phyloP scores from a whole-genome alignment of 2,888 invertebrate species.

The Drosophila merina region DNA sequence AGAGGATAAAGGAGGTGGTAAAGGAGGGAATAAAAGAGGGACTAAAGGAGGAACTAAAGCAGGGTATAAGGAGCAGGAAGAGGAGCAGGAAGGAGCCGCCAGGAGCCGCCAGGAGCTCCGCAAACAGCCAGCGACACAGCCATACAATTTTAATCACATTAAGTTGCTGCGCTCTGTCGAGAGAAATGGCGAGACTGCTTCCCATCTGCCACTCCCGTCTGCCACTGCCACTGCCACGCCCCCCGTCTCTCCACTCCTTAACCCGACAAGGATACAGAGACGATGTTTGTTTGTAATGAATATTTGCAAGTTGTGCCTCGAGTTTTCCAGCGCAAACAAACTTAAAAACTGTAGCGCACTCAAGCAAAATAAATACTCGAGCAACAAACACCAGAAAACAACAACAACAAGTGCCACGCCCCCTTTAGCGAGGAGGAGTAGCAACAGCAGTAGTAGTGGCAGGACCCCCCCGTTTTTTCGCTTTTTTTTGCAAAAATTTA shows the following conservation, averaged over 20 bases:
- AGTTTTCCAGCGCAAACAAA: conserved; percentile 73
- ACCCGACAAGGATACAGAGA: too few species aligned
- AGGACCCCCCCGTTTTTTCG: neutral
- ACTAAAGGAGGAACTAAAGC: too few species aligned
- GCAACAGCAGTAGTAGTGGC: neutral
- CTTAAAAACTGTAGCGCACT: conserved; percentile 78
- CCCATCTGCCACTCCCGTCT: neutral
- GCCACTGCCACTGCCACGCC: too few species aligned
- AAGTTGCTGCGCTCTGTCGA: conserved; percentile 56
- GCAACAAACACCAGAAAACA: conserved; percentile 29
- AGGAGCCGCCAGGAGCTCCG: conserved; percentile 6
- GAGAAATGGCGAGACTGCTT: conserved; percentile 32
- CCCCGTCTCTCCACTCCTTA: too few species aligned
- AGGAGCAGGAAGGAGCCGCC: neutral
- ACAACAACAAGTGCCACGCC: conserved; percentile 6
- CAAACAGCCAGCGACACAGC: conserved; percentile 52
- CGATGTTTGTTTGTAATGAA: conserved; percentile 62
- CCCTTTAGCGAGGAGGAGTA: neutral
- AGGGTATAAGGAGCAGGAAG: too few species aligned
- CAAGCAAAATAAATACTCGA: conserved; percentile 75
- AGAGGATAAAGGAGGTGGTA: too few species aligned
- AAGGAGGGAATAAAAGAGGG: too few species aligned
- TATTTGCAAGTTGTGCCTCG: conserved; percentile 71
- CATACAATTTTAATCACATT: conserved; percentile 77
- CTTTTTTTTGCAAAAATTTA: conserved; percentile 54